These are phyloP conservation scores for Cololabis saira DNA, from an alignment of 2,113 vertebrate species.

Conservation along the genomic window DNA sequence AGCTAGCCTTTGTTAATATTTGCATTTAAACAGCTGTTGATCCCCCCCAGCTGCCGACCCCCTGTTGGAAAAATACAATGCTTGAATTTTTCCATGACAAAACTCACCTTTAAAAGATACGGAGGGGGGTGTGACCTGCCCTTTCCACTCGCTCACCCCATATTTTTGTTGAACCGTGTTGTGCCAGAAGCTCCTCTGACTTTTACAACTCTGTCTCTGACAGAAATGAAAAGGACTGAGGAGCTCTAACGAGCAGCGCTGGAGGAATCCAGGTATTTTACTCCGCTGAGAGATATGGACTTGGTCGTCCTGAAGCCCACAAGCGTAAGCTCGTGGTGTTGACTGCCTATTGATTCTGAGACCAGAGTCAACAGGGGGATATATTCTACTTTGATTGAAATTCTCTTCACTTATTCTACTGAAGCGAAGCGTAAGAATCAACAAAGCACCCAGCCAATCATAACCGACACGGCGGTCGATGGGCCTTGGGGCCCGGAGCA, in stretches of 20 bases:
- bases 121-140: no score
- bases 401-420: constrained; percentile 76
- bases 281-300: constrained; percentile 51
- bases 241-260: constrained; percentile 32
- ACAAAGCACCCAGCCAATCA: constrained; percentile 75
- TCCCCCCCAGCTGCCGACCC: no score
- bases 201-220: background rate
- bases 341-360: constrained; percentile 72
- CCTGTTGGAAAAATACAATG: no score
- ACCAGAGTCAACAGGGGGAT: constrained; percentile 68
- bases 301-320: constrained; percentile 55
- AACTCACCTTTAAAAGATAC: no score
- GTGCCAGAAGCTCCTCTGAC: no score
- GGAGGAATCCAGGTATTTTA: constrained; percentile 55
- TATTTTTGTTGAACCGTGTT: no score
- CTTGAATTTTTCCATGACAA: no score
- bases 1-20: no score
- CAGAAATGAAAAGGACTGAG: constrained; percentile 25
- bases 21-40: no score
- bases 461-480: constrained; percentile 67
- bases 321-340: constrained; percentile 68
- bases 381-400: constrained; percentile 76
- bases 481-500: constrained; percentile 51
- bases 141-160: no score
- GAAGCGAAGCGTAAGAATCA: constrained; percentile 58